A percentile compares a stretch with the other conserved stretches of the same genome.
phyloP scores from a whole-genome alignment of 2,888 invertebrate species.

The Hymenopus coronatus region DNA sequence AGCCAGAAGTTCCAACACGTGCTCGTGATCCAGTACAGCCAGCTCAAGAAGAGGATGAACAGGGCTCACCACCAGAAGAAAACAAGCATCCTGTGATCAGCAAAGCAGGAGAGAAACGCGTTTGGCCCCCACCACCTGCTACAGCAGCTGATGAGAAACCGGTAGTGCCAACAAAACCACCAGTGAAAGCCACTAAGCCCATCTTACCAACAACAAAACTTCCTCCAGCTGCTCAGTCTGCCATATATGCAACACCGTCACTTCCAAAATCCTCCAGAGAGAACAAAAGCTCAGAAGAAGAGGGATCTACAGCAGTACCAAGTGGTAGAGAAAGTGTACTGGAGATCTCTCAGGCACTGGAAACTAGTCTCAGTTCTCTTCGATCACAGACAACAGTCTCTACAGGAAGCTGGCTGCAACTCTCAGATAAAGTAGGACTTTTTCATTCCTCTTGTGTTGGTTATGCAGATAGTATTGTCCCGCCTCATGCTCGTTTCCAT shows the following conservation, averaged over 20 bases:
- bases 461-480: conserved; percentile 75
- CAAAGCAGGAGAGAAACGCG: conserved; percentile 45
- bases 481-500: conserved; percentile 85
- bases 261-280: conserved; percentile 10
- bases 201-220: conserved; percentile 40
- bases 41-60: conserved; percentile 39
- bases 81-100: conserved; percentile 44
- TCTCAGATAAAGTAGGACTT: conserved; percentile 75
- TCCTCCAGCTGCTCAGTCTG: conserved; percentile 48
- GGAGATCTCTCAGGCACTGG: conserved; percentile 65
- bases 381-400: conserved; percentile 50
- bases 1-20: conserved; percentile 36
- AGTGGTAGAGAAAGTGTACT: conserved; percentile 53
- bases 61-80: conserved; percentile 24
- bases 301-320: background rate
- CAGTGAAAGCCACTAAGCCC: conserved; percentile 61
- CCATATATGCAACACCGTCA: conserved; percentile 77
- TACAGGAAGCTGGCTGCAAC: conserved; percentile 72
- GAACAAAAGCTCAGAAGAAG: conserved; percentile 1
- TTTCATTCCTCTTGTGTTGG: conserved; percentile 79
- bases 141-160: conserved; percentile 57
- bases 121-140: conserved; percentile 50
- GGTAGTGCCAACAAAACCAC: conserved; percentile 66
- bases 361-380: conserved; percentile 61
- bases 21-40: conserved; percentile 36